Evolutionary conservation across 1,140 invertebrate genomes (phyloP).

Genomic region (Augochlora pura): DNA sequence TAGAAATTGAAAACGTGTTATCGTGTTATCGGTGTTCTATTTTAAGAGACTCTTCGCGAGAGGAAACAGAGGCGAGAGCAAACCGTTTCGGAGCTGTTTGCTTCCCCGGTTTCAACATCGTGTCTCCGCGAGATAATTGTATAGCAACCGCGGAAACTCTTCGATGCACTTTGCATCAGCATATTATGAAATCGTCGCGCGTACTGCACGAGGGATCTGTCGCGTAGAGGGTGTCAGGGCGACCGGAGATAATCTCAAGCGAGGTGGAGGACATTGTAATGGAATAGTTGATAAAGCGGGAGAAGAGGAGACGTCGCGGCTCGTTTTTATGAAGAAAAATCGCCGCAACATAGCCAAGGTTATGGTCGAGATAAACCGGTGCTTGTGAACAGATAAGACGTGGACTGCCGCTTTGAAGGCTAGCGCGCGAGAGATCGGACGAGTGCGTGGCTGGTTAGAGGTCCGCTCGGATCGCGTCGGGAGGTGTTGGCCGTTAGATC

Average conservation of each 20-base stretch:
- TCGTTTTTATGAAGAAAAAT: slow-evolving; percentile 11
- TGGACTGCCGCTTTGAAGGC: slow-evolving; percentile 37
- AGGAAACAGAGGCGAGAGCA: too few species aligned
- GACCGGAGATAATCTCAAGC: slow-evolving; percentile 4
- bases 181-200: slow-evolving; percentile 1
- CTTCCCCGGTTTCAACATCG: too few species aligned
- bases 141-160: slow-evolving; percentile 7
- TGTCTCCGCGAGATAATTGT: neutral
- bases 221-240: neutral
- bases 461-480: slow-evolving; percentile 55
- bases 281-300: neutral
- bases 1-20: neutral
- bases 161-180: slow-evolving; percentile 9
- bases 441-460: slow-evolving; percentile 61
- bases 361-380: slow-evolving; percentile 74
- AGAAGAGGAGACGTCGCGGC: neutral
- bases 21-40: neutral
- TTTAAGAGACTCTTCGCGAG: neutral
- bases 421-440: slow-evolving; percentile 12
- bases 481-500: slow-evolving; percentile 26
- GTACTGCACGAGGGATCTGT: neutral
- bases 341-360: slow-evolving; percentile 62
- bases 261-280: neutral
- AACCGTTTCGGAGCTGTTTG: too few species aligned
- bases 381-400: slow-evolving; percentile 65